phyloP scores from a whole-genome alignment of 2,888 invertebrate species.

The Lycocerus yunnanus region DNA sequence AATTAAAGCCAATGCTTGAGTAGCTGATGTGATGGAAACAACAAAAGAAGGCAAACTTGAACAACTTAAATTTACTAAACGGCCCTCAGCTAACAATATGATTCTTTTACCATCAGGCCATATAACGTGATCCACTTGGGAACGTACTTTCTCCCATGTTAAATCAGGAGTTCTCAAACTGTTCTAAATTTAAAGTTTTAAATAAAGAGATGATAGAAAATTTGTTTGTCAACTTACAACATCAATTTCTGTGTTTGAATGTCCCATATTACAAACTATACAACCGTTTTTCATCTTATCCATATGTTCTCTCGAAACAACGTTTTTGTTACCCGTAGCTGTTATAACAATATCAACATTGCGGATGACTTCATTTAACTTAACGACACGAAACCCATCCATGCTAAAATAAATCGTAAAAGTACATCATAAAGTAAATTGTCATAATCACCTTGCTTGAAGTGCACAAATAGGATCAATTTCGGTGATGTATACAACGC shows the following conservation, averaged over 20 bases:
- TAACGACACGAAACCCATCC: slow-evolving; percentile 96
- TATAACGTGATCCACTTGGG: slow-evolving; percentile 97
- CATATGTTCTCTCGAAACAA: slow-evolving; percentile 93
- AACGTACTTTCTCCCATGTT: slow-evolving; percentile 96
- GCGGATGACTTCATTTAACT: slow-evolving; percentile 90
- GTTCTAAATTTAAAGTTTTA: slow-evolving; percentile 63
- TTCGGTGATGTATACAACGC: slow-evolving; percentile 91
- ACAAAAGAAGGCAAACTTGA: slow-evolving; percentile 97
- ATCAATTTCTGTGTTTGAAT: slow-evolving; percentile 95
- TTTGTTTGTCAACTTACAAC: slow-evolving; percentile 71
- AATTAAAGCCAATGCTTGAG: slow-evolving; percentile 95
- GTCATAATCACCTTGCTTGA: slow-evolving; percentile 76
- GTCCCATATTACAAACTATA: slow-evolving; percentile 96
- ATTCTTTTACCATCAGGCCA: slow-evolving; percentile 98
- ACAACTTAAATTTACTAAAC: slow-evolving; percentile 94
- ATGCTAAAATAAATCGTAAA: slow-evolving; percentile 65
- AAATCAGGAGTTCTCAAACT: slow-evolving; percentile 90
- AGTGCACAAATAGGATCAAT: slow-evolving; percentile 98
- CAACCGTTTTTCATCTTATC: slow-evolving; percentile 96
- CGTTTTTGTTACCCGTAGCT: slow-evolving; percentile 97
- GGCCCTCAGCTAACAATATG: slow-evolving; percentile 90
- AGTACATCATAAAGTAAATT: background rate
- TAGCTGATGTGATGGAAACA: slow-evolving; percentile 96
- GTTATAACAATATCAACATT: slow-evolving; percentile 95
- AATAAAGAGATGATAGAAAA: background rate